Conservation (phyloP, 1,140 invertebrate genomes). For the Drosophila nebulosa region DNA sequence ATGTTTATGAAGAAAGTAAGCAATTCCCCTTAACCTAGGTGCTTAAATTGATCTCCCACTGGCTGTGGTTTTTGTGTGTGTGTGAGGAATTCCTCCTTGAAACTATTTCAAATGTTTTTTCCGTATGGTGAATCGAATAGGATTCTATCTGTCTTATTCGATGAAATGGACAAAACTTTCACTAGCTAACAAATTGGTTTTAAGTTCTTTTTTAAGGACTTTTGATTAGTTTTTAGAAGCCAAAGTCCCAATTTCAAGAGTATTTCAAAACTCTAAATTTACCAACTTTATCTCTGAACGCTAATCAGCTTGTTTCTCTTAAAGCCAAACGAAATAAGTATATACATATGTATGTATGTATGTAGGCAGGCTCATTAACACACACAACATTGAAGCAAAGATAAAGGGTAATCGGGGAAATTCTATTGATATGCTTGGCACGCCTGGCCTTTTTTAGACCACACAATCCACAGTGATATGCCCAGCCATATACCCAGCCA, state of each 20-base stretch:
- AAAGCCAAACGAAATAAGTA: not conserved
- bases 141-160: no score
- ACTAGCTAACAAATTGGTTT: no score
- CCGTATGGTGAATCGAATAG: not conserved
- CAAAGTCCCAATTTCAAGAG: no score
- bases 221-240: no score
- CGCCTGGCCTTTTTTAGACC: constrained; percentile 28
- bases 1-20: constrained; percentile 12
- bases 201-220: no score
- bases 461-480: constrained; percentile 8
- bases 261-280: no score
- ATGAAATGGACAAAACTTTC: no score
- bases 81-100: not conserved
- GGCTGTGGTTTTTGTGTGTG: not conserved
- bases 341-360: not conserved
- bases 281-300: not conserved
- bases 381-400: constrained; percentile 19
- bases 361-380: constrained; percentile 49
- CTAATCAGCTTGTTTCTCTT: not conserved
- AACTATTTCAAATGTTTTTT: not conserved
- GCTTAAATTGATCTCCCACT: not conserved
- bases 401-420: not conserved
- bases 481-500: not conserved
- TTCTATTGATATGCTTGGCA: constrained; percentile 59
- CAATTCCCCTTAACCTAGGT: not conserved